A percentile compares a stretch with the other conserved stretches of the same genome.
Conservation (phyloP, 2,888 invertebrate species). For the Polymixis flavicincta region DNA sequence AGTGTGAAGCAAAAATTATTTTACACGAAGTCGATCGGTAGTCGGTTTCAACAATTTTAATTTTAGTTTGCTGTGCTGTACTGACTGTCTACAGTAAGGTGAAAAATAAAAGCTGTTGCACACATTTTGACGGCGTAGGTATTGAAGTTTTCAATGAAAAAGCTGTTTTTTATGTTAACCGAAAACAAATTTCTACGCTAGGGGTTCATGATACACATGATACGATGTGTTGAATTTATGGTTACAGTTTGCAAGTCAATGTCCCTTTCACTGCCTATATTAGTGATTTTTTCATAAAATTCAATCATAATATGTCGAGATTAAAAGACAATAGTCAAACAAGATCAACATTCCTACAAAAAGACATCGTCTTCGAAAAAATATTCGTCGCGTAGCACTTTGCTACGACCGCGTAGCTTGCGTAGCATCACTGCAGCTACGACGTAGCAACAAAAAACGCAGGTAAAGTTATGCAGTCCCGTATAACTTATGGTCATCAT, state of each 20-base stretch:
- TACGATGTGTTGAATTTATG: too few species aligned
- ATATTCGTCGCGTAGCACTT: background rate
- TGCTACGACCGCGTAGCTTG: slow-evolving; percentile 29
- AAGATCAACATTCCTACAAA: background rate
- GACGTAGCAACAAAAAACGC: slow-evolving; percentile 15
- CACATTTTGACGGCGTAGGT: too few species aligned
- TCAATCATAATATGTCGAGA: background rate
- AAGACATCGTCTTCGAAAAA: background rate
- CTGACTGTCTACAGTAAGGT: background rate
- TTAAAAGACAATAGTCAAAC: too few species aligned
- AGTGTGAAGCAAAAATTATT: slow-evolving; percentile 53
- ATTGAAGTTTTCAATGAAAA: too few species aligned
- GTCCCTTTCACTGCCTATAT: too few species aligned
- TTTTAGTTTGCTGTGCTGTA: background rate
- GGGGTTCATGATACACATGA: too few species aligned
- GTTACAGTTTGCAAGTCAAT: too few species aligned
- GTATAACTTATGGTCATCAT: background rate
- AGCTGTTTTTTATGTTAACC: too few species aligned
- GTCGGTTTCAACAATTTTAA: slow-evolving; percentile 31
- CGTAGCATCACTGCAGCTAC: slow-evolving; percentile 9
- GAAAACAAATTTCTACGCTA: too few species aligned
- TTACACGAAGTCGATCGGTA: slow-evolving; percentile 31
- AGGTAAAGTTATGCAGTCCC: background rate
- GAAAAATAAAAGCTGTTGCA: too few species aligned
- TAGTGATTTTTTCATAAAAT: background rate